Conservation (phyloP, 2,797 vertebrate genomes). For the Phrynocephalus vlangalii region DNA sequence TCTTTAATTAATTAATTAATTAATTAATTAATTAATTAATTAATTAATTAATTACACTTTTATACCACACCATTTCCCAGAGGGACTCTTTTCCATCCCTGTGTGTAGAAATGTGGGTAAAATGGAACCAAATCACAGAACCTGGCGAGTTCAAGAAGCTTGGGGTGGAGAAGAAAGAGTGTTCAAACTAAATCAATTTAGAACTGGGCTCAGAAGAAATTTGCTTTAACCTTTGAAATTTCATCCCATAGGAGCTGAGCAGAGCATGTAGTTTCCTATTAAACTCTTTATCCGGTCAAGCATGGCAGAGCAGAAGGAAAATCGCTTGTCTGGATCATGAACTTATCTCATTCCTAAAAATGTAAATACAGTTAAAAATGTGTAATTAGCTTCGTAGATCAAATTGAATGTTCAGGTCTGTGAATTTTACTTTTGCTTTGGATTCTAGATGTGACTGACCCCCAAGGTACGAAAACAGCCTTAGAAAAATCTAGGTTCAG, state of each 20-base stretch:
- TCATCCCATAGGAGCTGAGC: not conserved
- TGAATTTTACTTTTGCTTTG: slow-evolving; percentile 16
- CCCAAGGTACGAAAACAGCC: not conserved
- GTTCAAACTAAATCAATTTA: slow-evolving; percentile 3
- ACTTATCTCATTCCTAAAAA: not conserved
- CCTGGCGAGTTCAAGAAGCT: not conserved
- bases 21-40: too few relatives aligned
- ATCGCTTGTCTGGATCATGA: not conserved
- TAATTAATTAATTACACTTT: too few relatives aligned
- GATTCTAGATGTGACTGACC: slow-evolving; percentile 11
- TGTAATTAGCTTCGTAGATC: not conserved
- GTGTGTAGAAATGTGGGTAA: too few relatives aligned
- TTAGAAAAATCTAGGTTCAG: not conserved
- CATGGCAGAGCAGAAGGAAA: not conserved
- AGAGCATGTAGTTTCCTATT: slow-evolving; percentile 12
- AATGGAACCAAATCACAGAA: not conserved
- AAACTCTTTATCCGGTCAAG: not conserved
- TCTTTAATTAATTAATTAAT: too few relatives aligned
- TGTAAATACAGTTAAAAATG: slow-evolving; percentile 17
- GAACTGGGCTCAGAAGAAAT: slow-evolving; percentile 8
- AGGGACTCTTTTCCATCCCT: too few relatives aligned
- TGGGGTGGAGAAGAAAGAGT: not conserved
- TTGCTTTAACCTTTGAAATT: slow-evolving; percentile 14
- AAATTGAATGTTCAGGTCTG: not conserved
- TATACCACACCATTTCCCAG: too few relatives aligned